A percentile compares a stretch with the other conserved stretches of the same genome.
Evolutionary conservation across 2,797 vertebrate species (phyloP).

Genomic region (Valencia hispanica): DNA sequence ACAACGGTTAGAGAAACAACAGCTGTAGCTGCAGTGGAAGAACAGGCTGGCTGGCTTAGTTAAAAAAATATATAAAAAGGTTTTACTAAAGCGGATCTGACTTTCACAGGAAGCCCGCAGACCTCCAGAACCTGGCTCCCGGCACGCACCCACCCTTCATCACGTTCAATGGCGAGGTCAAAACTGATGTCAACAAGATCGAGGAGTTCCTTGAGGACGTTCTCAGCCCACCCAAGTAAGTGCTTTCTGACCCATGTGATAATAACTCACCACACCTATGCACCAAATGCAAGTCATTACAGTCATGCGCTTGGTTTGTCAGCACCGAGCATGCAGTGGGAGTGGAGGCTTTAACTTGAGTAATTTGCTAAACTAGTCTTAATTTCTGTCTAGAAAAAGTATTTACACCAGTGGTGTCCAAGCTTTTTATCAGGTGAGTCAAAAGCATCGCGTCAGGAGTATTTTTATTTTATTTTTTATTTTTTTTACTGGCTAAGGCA

Average conservation of each 20-base stretch:
- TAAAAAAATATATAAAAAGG: background rate
- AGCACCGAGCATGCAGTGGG: background rate
- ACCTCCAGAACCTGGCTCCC: conserved; percentile 97
- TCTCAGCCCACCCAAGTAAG: conserved; percentile 96
- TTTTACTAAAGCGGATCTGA: background rate
- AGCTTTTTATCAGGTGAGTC: background rate
- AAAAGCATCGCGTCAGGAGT: too few relatives aligned
- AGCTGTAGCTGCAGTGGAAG: conserved; percentile 11
- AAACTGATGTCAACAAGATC: conserved; percentile 98
- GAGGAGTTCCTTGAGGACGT: conserved; percentile 98
- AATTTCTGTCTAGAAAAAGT: background rate
- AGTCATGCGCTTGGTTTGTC: background rate
- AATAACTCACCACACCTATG: background rate
- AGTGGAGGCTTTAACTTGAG: background rate
- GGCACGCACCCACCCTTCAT: conserved; percentile 98
- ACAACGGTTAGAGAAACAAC: conserved; percentile 15
- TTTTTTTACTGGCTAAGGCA: too few relatives aligned
- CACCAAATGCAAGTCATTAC: conserved; percentile 1
- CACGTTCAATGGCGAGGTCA: conserved; percentile 97
- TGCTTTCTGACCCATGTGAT: conserved; percentile 29
- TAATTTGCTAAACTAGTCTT: background rate
- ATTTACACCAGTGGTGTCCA: background rate
- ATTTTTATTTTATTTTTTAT: too few relatives aligned
- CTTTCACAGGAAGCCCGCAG: conserved; percentile 90
- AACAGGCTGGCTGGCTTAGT: conserved; percentile 3